These are phyloP conservation scores for Prosopocoilus inquinatus DNA, from an alignment of 2,888 invertebrate species.

Conservation along the genomic window DNA sequence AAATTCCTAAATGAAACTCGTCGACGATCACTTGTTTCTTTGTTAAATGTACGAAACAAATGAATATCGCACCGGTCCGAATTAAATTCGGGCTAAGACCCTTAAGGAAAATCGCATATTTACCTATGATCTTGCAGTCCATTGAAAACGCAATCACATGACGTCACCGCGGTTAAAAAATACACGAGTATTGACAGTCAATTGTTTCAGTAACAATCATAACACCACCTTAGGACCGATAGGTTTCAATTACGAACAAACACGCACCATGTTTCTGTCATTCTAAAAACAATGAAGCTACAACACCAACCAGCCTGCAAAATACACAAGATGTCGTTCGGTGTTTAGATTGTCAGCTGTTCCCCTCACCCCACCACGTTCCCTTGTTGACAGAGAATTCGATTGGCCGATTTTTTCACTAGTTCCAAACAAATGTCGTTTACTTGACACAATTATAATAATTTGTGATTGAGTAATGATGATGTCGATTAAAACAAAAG, in stretches of 20 bases:
- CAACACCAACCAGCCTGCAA: conserved; percentile 33
- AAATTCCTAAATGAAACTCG: conserved; percentile 32
- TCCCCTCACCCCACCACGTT: conserved; percentile 39
- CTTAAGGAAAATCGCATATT: conserved; percentile 37
- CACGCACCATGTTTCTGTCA: conserved; percentile 46
- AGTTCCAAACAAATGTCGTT: conserved; percentile 2
- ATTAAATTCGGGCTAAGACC: neutral
- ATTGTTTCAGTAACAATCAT: conserved; percentile 31
- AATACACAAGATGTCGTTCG: conserved; percentile 45
- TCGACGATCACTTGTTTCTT: conserved; percentile 25
- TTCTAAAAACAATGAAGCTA: conserved; percentile 37
- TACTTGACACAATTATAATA: conserved; percentile 13
- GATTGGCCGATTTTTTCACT: conserved; percentile 35
- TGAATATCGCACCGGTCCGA: neutral
- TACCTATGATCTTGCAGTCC: conserved; percentile 41
- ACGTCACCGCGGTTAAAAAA: conserved; percentile 48
- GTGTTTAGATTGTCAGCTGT: conserved; percentile 50
- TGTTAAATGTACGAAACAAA: conserved; percentile 26
- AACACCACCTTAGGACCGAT: conserved; percentile 33
- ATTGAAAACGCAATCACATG: conserved; percentile 50
- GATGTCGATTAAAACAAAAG: too few species aligned
- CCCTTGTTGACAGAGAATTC: conserved; percentile 32
- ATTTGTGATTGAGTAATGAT: too few species aligned
- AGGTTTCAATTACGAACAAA: conserved; percentile 33
- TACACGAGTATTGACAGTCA: conserved; percentile 36